These are phyloP conservation scores for Forbesichthys papilliferus DNA, from an alignment of 2,113 vertebrate species.

Conservation along the genomic window DNA sequence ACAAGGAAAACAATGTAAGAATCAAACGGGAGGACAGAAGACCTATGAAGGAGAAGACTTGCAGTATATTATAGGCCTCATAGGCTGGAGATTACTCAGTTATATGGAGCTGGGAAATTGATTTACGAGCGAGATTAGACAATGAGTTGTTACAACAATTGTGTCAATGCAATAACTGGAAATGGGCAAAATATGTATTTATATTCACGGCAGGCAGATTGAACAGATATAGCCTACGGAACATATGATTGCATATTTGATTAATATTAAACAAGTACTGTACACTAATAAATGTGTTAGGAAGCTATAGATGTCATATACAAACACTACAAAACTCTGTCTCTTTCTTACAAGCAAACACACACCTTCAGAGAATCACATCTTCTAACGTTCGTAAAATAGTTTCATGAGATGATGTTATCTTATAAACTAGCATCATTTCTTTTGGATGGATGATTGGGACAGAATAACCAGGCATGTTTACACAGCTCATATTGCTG, in stretches of 20 bases:
- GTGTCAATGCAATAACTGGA: not conserved
- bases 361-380: too few species aligned
- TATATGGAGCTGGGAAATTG: conserved; percentile 18
- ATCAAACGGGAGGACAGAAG: conserved; percentile 19
- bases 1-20: conserved; percentile 2
- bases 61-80: conserved; percentile 35
- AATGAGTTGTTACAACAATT: not conserved
- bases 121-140: conserved; percentile 17
- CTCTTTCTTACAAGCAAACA: too few species aligned
- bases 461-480: too few species aligned
- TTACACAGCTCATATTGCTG: too few species aligned
- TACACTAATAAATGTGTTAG: too few species aligned
- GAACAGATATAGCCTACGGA: not conserved
- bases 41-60: conserved; percentile 36
- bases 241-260: not conserved
- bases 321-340: too few species aligned
- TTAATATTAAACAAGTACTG: not conserved
- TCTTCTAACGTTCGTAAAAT: too few species aligned
- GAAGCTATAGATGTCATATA: too few species aligned
- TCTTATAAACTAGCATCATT: too few species aligned
- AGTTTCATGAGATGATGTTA: too few species aligned
- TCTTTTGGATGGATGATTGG: too few species aligned
- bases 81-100: conserved; percentile 46
- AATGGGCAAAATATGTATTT: not conserved
- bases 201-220: not conserved